Conservation (phyloP, 2,113 vertebrate species). For the Lasiurus cinereus region DNA sequence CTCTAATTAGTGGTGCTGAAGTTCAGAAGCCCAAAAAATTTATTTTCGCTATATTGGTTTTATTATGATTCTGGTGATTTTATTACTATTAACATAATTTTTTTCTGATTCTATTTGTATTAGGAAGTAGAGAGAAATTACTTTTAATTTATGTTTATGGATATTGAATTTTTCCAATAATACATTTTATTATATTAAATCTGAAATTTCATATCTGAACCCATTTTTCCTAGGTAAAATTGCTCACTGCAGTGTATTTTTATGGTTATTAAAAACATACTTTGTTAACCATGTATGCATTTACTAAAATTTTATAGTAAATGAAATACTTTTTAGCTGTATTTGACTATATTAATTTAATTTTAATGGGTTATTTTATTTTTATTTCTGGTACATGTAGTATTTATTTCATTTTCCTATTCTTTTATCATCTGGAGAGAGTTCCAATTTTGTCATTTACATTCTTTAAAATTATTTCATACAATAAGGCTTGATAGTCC, state of each 20-base stretch:
- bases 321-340: not conserved
- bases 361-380: conserved; percentile 27
- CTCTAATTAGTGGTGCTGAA: not conserved
- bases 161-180: conserved; percentile 25
- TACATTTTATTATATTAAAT: conserved; percentile 34
- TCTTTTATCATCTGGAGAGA: not conserved
- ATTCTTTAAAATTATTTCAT: conserved; percentile 20
- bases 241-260: conserved; percentile 16
- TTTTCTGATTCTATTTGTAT: conserved; percentile 65
- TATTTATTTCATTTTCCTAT: not conserved
- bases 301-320: conserved; percentile 38
- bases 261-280: conserved; percentile 6
- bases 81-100: conserved; percentile 17
- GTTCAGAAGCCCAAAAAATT: not conserved
- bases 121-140: conserved; percentile 33
- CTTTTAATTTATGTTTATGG: conserved; percentile 60
- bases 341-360: conserved; percentile 31
- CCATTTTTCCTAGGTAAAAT: conserved; percentile 50
- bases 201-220: not conserved
- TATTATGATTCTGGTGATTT: conserved; percentile 47
- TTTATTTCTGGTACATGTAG: not conserved
- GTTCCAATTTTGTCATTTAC: conserved; percentile 37
- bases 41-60: conserved; percentile 7
- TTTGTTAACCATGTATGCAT: conserved; percentile 30
- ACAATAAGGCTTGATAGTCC: not conserved